Percentiles rank a stretch among this genome's conserved stretches.
Conservation (phyloP, 1,140 invertebrate genomes). For the Notospermus geniculatus region DNA sequence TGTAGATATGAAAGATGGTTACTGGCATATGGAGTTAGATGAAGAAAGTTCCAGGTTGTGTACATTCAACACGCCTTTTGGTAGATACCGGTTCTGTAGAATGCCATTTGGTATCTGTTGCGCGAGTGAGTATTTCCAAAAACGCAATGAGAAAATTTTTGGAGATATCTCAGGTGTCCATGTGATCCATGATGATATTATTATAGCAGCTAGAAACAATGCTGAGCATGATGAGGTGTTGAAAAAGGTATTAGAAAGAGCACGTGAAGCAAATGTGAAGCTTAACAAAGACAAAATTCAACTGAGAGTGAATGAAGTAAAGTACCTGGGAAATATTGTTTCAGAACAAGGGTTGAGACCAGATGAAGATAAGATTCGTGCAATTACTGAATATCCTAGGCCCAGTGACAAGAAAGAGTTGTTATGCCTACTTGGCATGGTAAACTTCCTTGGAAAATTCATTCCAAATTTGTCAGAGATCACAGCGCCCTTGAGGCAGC, state of each 20-base stretch:
- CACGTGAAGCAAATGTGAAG: neutral
- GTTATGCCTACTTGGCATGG: slow-evolving; percentile 32
- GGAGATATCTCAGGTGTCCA: no score
- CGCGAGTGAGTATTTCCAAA: no score
- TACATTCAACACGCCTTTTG: no score
- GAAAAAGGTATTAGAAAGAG: slow-evolving; percentile 13
- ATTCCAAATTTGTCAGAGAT: slow-evolving; percentile 8
- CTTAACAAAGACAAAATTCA: neutral
- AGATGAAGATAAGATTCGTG: neutral
- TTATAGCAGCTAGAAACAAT: no score
- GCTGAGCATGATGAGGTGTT: neutral
- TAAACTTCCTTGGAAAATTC: slow-evolving; percentile 55
- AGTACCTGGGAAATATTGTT: neutral
- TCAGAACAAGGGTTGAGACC: neutral
- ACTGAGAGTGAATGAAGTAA: neutral
- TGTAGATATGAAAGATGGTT: slow-evolving; percentile 13
- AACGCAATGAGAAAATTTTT: no score
- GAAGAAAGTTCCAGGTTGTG: slow-evolving; percentile 13
- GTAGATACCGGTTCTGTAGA: no score
- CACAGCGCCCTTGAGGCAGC: neutral
- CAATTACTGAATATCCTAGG: neutral
- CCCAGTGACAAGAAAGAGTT: neutral
- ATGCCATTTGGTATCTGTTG: no score
- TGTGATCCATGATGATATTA: no score
- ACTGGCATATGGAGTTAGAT: slow-evolving; percentile 12